Evolutionary conservation across 1,140 invertebrate species (phyloP), one percentile per base, ranked within the genome.

Genomic region (Drosophila nasuta): DNA sequence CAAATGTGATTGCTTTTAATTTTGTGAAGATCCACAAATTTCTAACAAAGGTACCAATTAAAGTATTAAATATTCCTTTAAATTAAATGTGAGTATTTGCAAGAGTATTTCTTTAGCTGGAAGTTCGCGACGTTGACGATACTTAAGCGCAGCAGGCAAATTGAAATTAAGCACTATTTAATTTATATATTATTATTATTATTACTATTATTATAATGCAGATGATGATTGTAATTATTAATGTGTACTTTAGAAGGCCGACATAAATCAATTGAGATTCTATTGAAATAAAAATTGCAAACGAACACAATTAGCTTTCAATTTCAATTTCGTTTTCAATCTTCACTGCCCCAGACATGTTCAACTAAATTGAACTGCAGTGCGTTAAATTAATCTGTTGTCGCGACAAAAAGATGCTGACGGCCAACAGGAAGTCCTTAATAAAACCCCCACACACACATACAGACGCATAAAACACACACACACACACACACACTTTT

Each of bases 361-460:
- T 46, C 43, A 48, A 70, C 64, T 90, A 79, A 91, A 91, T 91
- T 91, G 78, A 91, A 91, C 88, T 91, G 88, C 88, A 83, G 75
- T 57, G 65, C 66, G 77, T 73, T 88, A 78, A 83, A 91, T 91
- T 90, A 91, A 91, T 91, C 80, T 91, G 88, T 91, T 91, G 88
- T 79, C 78, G 88, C 78, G 87, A 91, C 87, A 91, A 87, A 91
- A 87, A 82, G 65, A 60, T 70, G 81, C 79, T 82, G 77, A 81
- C 75, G 68, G 60, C 35, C 69, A 83, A 89, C 85, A 79, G 85
- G 85, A 89, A 89, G 85, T 89, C 85, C 85, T 89, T 89, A 89
- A 89, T 89, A 89, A 89, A 75, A 72, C 49, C 30, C 63, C 30
- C 63, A 67, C 58, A 74, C 38, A 63, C 52, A 51, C 35, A 62